Base-by-base conservation (phyloP, 53 echinoderm and acorn worm species). In the Temnopleurus reevesii region DNA sequence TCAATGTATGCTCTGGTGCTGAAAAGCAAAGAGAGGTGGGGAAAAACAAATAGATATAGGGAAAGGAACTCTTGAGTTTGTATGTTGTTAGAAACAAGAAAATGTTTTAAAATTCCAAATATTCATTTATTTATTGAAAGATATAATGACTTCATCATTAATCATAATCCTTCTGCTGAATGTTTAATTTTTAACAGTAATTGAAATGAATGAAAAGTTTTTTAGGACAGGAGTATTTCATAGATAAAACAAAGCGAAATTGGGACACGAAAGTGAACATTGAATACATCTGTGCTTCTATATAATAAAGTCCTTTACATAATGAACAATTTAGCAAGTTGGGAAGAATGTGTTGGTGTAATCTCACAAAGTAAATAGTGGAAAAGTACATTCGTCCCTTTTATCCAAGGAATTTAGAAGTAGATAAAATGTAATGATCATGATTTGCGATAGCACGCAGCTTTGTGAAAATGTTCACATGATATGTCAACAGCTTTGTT, bases 301-400 rank as follows among this genome's bases (percentile, higher is more conserved):
- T n/a, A n/a, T n/a, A n/a, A n/a, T n/a, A n/a, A n/a, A n/a, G n/a
- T n/a, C n/a, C n/a, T n/a, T n/a, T n/a, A n/a, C n/a, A n/a, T n/a
- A n/a, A n/a, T n/a, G n/a, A n/a, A n/a, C n/a, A n/a, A n/a, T n/a
- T n/a, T n/a, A n/a, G n/a, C n/a, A n/a, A n/a, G n/a, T n/a, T 17
- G 34, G 34, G 63, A 34, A 63, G 35, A 63, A 63, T 18, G 1
- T 2, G 58, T 58, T 33, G 17, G 31, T 34, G 63, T 34, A 34
- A 31, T 4, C 15, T 23, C 33, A 34, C 8, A 71, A 71, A 71
- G 43, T 38, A 41, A 71, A 71, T 38, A 43, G 43, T 38, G 4
- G 36, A 41, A 71, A 41, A 71, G 71, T 71, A 41, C 71, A 71
- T 71, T 71, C 71, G 41, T 71, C 71, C 71, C 41, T 36, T n/a